A percentile compares a stretch with the other conserved stretches of the same genome.
Evolutionary conservation across 2,113 vertebrate genomes (phyloP).

Genomic region (Myotis davidii): DNA sequence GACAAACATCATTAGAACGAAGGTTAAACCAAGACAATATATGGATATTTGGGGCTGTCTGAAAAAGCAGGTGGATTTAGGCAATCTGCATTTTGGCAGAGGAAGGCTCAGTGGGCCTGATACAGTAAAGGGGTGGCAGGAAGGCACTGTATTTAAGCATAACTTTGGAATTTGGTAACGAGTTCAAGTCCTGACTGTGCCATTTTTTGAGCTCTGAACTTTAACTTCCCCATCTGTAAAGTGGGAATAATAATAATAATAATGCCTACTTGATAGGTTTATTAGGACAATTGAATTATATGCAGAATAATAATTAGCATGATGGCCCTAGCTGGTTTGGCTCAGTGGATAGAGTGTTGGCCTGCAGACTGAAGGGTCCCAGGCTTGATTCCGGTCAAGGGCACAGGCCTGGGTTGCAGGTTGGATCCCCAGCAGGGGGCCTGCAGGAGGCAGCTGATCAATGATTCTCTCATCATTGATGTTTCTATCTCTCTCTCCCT

Average conservation of each 20-base stretch:
- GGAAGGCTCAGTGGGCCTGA: neutral
- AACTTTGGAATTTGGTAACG: slow-evolving; percentile 5
- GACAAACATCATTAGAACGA: slow-evolving; percentile 16
- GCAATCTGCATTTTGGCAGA: slow-evolving; percentile 3
- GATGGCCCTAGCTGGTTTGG: neutral
- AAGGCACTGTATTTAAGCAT: neutral
- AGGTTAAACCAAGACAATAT: neutral
- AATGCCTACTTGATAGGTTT: neutral
- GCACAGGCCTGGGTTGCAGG: no score
- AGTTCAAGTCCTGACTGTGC: neutral
- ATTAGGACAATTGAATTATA: slow-evolving; percentile 17
- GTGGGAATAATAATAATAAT: neutral
- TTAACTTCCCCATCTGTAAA: slow-evolving; percentile 11
- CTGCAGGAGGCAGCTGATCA: no score
- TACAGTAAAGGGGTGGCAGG: neutral
- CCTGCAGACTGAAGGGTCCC: no score
- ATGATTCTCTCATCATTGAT: no score
- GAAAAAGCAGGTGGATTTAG: slow-evolving; percentile 6
- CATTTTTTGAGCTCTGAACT: slow-evolving; percentile 20
- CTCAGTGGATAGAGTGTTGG: no score
- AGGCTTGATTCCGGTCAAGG: no score
- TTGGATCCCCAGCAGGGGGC: no score
- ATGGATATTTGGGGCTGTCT: slow-evolving; percentile 11
- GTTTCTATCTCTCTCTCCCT: no score
- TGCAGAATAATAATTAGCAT: neutral